phyloP scores from a whole-genome alignment of 2,888 invertebrate genomes.

The Oeneis ivallda region DNA sequence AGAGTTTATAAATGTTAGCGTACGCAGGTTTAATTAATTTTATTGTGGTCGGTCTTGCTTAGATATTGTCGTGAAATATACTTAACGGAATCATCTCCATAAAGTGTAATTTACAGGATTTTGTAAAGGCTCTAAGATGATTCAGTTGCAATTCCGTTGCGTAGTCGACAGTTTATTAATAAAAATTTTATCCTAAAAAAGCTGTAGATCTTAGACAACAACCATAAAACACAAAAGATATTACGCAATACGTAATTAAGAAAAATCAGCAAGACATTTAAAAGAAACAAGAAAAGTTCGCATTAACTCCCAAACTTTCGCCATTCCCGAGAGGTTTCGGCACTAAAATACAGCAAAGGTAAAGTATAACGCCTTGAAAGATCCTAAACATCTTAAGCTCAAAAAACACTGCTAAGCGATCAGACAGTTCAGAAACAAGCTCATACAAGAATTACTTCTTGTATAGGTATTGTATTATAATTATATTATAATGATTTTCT shows the following conservation, averaged over 20 bases:
- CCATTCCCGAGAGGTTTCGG: slow-evolving; percentile 31
- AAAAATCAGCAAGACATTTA: slow-evolving; percentile 27
- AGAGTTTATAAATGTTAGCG: no score
- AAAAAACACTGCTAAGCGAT: slow-evolving; percentile 4
- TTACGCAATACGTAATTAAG: slow-evolving; percentile 22
- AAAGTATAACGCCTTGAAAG: slow-evolving; percentile 27
- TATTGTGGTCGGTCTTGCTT: no score
- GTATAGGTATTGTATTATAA: no score
- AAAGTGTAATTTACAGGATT: no score
- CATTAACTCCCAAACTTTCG: slow-evolving; percentile 30
- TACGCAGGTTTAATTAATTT: no score
- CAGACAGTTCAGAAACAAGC: neutral
- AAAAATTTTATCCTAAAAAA: neutral
- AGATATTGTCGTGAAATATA: no score
- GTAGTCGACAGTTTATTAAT: no score
- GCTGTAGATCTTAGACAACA: neutral
- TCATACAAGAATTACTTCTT: no score
- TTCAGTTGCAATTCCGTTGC: no score
- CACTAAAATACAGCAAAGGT: slow-evolving; percentile 28
- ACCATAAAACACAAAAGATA: slow-evolving; percentile 13
- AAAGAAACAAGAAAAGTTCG: slow-evolving; percentile 30
- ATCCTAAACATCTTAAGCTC: slow-evolving; percentile 40
- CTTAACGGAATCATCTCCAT: no score
- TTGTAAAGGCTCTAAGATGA: no score
- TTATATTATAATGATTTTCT: no score